phyloP scores from a whole-genome alignment of 2,888 invertebrate species.

The Graphium colonna region DNA sequence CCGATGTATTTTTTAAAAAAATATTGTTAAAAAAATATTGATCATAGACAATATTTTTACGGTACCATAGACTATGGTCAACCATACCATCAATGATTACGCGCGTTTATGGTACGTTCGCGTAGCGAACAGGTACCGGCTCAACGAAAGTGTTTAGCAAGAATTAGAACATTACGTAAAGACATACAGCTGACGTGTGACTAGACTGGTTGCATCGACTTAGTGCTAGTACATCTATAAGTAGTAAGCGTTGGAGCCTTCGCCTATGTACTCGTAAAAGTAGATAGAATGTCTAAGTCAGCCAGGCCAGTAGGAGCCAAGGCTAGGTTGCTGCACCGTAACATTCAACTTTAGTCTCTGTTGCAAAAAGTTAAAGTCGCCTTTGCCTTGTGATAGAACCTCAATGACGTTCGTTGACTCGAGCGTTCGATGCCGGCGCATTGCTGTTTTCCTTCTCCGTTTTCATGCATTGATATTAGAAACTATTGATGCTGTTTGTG shows the following conservation, averaged over 20 bases:
- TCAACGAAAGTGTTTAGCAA: conserved; percentile 50
- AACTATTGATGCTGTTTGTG: conserved; percentile 61
- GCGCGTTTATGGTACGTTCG: neutral
- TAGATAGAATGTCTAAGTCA: conserved; percentile 81
- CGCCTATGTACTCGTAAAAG: conserved; percentile 75
- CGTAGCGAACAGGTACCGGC: conserved; percentile 34
- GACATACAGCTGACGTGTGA: conserved; percentile 21
- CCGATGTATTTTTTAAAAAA: no score
- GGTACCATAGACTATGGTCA: no score
- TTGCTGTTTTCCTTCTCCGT: conserved; percentile 79
- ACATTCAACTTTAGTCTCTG: conserved; percentile 47
- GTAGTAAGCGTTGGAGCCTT: conserved; percentile 21
- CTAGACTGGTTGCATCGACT: conserved; percentile 22
- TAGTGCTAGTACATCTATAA: conserved; percentile 20
- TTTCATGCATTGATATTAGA: conserved; percentile 78
- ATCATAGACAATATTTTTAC: no score
- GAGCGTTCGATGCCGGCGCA: conserved; percentile 75
- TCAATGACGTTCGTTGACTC: conserved; percentile 80
- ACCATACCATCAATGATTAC: neutral
- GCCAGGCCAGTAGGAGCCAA: conserved; percentile 79
- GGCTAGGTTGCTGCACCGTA: conserved; percentile 62
- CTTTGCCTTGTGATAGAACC: conserved; percentile 37
- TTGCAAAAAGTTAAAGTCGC: conserved; percentile 34
- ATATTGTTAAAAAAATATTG: no score
- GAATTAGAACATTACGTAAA: conserved; percentile 57